Conservation (phyloP, 2,888 invertebrate species). For the Agonopterix arenella region DNA sequence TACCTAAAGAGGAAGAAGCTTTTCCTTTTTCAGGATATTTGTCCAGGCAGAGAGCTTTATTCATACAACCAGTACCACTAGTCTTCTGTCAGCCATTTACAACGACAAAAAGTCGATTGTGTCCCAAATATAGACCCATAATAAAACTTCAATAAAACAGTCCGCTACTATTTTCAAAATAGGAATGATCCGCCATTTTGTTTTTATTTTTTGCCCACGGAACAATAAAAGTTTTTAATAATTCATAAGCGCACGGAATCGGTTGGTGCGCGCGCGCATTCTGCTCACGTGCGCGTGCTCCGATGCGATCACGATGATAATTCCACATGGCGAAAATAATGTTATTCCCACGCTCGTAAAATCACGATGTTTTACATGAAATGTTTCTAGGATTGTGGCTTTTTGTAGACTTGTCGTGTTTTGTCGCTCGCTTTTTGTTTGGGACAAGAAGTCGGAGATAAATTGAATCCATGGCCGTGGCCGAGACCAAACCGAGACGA, state of each 20-base stretch:
- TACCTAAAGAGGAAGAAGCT: too few species aligned
- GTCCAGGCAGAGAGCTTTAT: too few species aligned
- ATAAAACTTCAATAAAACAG: slow-evolving; percentile 59
- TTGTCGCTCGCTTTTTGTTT: not conserved
- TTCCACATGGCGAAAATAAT: slow-evolving; percentile 53
- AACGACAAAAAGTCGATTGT: slow-evolving; percentile 36
- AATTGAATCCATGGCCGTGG: too few species aligned
- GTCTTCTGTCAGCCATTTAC: slow-evolving; percentile 1
- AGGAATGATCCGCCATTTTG: slow-evolving; percentile 45
- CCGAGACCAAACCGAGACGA: too few species aligned
- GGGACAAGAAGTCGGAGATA: too few species aligned
- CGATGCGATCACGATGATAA: slow-evolving; percentile 50
- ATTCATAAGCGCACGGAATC: slow-evolving; percentile 56
- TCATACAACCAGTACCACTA: too few species aligned
- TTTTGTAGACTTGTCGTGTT: slow-evolving; percentile 1
- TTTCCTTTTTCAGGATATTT: too few species aligned
- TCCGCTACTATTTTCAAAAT: slow-evolving; percentile 64
- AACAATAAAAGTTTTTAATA: slow-evolving; percentile 72
- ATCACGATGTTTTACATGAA: slow-evolving; percentile 57
- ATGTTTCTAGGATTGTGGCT: slow-evolving; percentile 14
- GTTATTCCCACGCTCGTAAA: slow-evolving; percentile 67
- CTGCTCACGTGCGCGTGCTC: slow-evolving; percentile 54
- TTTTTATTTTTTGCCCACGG: slow-evolving; percentile 53
- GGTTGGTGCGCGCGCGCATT: slow-evolving; percentile 35
- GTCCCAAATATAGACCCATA: slow-evolving; percentile 58